A percentile compares a stretch with the other conserved stretches of the same genome.
Evolutionary conservation across 2,888 invertebrate genomes (phyloP).

Genomic region (Ectemnius continuus): DNA sequence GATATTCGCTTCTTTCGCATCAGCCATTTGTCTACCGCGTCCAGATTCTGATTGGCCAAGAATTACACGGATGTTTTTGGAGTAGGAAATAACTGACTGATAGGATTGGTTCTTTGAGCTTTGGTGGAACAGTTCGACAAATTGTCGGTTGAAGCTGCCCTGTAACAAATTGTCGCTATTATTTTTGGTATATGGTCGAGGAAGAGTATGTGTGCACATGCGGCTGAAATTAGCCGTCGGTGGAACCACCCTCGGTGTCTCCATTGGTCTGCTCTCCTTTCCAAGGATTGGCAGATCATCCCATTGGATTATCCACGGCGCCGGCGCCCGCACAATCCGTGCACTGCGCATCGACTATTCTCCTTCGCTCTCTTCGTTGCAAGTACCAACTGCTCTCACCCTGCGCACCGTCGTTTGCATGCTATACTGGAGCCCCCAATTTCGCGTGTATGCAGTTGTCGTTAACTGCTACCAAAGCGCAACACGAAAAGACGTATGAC

Average conservation of each 20-base stretch:
- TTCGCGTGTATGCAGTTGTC: conserved; percentile 15
- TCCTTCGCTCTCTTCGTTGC: conserved; percentile 9
- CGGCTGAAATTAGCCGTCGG: conserved; percentile 41
- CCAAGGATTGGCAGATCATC: conserved; percentile 76
- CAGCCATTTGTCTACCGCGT: too few species aligned
- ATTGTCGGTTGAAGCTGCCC: too few species aligned
- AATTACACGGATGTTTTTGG: too few species aligned
- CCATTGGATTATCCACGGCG: conserved; percentile 77
- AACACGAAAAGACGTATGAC: conserved; percentile 35
- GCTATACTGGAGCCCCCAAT: neutral
- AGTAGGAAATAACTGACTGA: too few species aligned
- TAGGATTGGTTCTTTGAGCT: too few species aligned
- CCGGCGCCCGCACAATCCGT: conserved; percentile 65
- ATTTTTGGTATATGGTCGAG: neutral
- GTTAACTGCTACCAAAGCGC: conserved; percentile 25
- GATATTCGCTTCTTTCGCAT: too few species aligned
- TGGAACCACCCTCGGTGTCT: conserved; percentile 58
- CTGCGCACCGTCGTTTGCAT: neutral
- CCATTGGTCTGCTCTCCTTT: conserved; percentile 61
- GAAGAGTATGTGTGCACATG: neutral
- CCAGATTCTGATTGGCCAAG: too few species aligned
- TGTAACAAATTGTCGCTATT: neutral
- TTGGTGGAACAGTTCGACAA: too few species aligned
- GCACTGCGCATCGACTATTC: conserved; percentile 52
- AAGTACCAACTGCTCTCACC: neutral